These are phyloP conservation scores for Jacana jacana DNA, from an alignment of 2,113 vertebrate species.

Conservation along the genomic window DNA sequence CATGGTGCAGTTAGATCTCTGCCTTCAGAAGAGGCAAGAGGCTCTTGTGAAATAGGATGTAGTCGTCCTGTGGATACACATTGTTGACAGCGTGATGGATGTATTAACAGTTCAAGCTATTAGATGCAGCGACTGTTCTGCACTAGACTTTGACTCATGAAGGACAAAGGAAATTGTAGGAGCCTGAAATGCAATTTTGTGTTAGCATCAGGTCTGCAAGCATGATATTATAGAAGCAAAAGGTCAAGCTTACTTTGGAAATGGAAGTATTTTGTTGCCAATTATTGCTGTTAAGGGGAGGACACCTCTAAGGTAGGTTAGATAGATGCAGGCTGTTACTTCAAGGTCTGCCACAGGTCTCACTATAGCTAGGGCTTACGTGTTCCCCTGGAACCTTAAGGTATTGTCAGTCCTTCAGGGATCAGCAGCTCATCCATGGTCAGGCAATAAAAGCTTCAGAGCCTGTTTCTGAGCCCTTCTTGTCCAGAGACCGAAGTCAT, in stretches of 20 bases:
- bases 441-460: background rate
- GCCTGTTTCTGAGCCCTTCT: background rate
- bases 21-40: background rate
- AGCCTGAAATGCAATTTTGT: background rate
- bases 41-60: background rate
- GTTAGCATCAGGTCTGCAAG: background rate
- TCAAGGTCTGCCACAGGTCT: background rate
- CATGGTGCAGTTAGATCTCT: background rate
- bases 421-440: background rate
- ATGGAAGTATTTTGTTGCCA: background rate
- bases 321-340: background rate
- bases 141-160: background rate
- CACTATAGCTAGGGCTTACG: fast-evolving
- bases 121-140: background rate
- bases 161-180: background rate
- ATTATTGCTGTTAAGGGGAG: background rate
- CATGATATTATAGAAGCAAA: background rate
- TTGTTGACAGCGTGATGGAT: background rate
- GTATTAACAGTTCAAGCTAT: background rate
- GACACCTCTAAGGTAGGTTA: background rate
- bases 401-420: background rate
- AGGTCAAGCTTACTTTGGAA: background rate
- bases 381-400: background rate
- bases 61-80: background rate
- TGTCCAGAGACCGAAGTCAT: background rate